phyloP scores from a whole-genome alignment of 2,113 vertebrate species.

The Piliocolobus tephrosceles region DNA sequence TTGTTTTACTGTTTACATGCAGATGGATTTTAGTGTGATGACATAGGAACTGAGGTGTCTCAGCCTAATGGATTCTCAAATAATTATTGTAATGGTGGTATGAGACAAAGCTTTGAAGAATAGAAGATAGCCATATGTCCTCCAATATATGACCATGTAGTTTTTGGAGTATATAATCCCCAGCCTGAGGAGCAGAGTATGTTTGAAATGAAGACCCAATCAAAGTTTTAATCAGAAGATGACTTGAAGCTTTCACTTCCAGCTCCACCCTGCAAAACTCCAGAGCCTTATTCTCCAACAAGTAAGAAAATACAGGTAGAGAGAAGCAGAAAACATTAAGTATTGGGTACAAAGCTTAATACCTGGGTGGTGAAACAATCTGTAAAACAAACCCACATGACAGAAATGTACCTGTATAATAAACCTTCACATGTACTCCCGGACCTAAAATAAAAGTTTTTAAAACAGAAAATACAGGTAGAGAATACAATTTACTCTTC shows the following conservation, averaged over 20 bases:
- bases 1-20: not conserved
- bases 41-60: not conserved
- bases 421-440: too few species aligned
- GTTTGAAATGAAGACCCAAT: not conserved
- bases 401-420: too few species aligned
- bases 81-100: not conserved
- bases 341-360: too few species aligned
- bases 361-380: too few species aligned
- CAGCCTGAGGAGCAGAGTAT: not conserved
- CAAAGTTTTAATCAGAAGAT: conserved; percentile 26
- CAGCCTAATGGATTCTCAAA: not conserved
- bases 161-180: not conserved
- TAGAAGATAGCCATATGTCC: not conserved
- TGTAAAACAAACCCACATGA: too few species aligned
- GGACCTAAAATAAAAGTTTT: too few species aligned
- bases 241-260: not conserved
- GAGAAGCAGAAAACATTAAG: too few species aligned
- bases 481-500: not conserved
- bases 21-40: not conserved
- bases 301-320: not conserved
- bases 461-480: not conserved
- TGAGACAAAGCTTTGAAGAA: not conserved
- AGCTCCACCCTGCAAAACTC: not conserved
- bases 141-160: not conserved
- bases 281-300: not conserved